Base-by-base conservation (phyloP, 2,797 vertebrate genomes). In the Enteromius trimaculatus region DNA sequence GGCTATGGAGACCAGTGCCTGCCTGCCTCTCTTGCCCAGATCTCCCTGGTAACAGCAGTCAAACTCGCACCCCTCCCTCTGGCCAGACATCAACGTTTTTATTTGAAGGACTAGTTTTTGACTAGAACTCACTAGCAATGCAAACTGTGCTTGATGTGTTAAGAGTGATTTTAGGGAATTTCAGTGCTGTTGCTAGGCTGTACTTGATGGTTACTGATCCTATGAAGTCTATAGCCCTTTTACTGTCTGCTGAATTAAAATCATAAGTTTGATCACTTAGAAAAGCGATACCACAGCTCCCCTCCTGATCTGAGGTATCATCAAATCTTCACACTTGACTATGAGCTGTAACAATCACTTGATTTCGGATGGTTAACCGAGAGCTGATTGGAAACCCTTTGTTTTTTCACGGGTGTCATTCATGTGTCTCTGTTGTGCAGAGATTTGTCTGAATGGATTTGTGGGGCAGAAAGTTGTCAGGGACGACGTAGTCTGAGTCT, bases 21-120 rank as follows among this genome's bases (percentile, higher is more conserved):
- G 51, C n/a, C 53, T 77, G 83, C 84, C 89, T 16, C 76, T 88
- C 84, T 88, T 92, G 89, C 68, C 82, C 39, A 81, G 51, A 80
- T 89, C 88, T 87, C 88, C 89, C 91, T 92, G 89, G 91, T 90
- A 93, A 92, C 91, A 84, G 80, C 62, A 89, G 88, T 87, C 81
- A 60, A 58, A 83, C 49, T 83, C 75, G 72, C 78, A 70, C 76
- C 77, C 69, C 86, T 65, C 80, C 79, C 66, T 60, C 80, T 11
- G 62, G 66, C 70, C 49, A 75, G 71, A 81, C 77, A 58, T 39
- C 11, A 26, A 51, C 29, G 26, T 77, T 60, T 39, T 79, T 53
- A 69, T 82, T 58, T 31, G 37, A 55, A 80, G 62, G 55, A 14
- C 53, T 77, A 26, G n/a, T 16, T 60, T 60, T 60, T 42, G 53